A percentile compares a stretch with the other conserved stretches of the same genome.
These are phyloP conservation scores for Glyphotaelius pellucidus DNA, from an alignment of 2,888 invertebrate genomes.

Conservation along the genomic window DNA sequence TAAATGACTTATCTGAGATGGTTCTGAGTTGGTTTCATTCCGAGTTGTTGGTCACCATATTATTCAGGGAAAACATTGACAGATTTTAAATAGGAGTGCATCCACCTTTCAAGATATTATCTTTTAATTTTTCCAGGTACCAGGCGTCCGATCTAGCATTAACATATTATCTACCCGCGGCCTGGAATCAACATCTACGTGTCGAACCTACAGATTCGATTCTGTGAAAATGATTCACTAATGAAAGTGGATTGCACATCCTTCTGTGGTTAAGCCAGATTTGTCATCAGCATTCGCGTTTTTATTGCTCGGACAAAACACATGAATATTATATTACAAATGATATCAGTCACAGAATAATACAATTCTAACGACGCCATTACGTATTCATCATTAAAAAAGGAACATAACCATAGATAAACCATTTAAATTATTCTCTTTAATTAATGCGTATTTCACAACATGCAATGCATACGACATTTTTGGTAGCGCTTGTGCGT, in stretches of 20 bases:
- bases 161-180: not conserved
- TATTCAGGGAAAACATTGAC: not conserved
- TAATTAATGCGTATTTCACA: not conserved
- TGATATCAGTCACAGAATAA: not conserved
- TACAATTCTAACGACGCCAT: not conserved
- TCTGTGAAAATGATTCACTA: slow-evolving; percentile 36
- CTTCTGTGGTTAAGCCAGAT: slow-evolving; percentile 20
- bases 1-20: too few species aligned
- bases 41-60: too few species aligned
- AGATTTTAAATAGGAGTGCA: not conserved
- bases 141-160: not conserved
- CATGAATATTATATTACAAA: not conserved
- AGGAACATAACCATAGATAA: not conserved
- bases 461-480: not conserved
- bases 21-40: too few species aligned
- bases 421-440: not conserved
- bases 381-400: not conserved
- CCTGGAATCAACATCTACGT: not conserved
- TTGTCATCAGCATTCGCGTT: slow-evolving; percentile 42
- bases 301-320: not conserved
- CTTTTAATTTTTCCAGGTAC: not conserved
- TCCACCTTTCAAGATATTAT: not conserved
- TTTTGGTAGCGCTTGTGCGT: not conserved
- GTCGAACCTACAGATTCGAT: not conserved
- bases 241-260: slow-evolving; percentile 32